These are phyloP conservation scores for Protonemura montana DNA, from an alignment of 2,888 invertebrate species.

Conservation along the genomic window DNA sequence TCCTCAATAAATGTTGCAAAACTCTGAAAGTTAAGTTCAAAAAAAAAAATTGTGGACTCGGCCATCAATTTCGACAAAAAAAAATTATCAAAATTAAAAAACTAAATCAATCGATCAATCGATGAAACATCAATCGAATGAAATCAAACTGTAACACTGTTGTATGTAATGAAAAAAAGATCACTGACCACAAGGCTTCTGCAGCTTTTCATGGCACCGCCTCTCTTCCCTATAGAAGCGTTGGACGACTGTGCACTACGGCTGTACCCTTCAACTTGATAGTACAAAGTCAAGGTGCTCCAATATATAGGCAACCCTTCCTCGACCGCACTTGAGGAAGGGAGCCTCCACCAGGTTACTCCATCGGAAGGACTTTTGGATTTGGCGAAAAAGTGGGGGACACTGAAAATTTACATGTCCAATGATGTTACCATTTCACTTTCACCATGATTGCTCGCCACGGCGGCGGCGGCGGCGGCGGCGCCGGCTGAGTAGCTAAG, in stretches of 20 bases:
- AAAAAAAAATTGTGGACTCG: background rate
- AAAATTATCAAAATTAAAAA: background rate
- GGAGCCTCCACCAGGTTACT: background rate
- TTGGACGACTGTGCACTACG: constrained; percentile 35
- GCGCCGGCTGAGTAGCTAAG: background rate
- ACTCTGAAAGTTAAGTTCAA: too few species aligned
- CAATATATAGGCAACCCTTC: constrained; percentile 45
- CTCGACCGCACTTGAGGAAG: constrained; percentile 39
- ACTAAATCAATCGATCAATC: background rate
- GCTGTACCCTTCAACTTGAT: constrained; percentile 35
- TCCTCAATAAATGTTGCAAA: too few species aligned
- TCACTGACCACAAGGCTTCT: constrained; percentile 50
- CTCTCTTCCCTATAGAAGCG: constrained; percentile 40
- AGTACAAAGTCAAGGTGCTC: constrained; percentile 7
- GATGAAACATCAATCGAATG: background rate
- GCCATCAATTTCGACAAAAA: background rate
- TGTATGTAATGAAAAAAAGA: background rate
- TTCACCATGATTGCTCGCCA: constrained; percentile 31
- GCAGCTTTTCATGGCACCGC: constrained; percentile 47
- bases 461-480: background rate
- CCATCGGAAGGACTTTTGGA: constrained; percentile 13
- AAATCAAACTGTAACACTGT: background rate
- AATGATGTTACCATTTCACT: constrained; percentile 37
- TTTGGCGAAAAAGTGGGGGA: constrained; percentile 20
- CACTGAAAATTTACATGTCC: constrained; percentile 31